phyloP scores from a whole-genome alignment of 2,797 vertebrate species.

The Anguilla anguilla region DNA sequence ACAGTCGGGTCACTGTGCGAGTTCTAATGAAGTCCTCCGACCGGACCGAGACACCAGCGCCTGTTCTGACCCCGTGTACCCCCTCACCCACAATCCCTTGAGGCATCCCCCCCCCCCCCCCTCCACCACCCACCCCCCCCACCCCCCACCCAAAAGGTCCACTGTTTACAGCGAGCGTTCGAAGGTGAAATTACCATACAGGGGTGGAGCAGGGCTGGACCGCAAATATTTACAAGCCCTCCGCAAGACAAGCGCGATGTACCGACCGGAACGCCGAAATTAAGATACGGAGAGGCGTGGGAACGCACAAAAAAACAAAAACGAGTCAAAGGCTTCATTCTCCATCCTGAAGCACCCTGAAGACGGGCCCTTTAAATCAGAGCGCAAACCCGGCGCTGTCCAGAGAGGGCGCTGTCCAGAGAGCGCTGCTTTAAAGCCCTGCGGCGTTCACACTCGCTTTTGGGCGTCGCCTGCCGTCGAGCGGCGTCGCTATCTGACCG shows the following conservation, averaged over 20 bases:
- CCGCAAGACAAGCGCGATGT: neutral
- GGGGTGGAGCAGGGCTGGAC: slow-evolving; percentile 26
- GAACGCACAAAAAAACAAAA: neutral
- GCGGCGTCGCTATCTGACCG: neutral
- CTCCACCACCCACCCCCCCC: slow-evolving; percentile 14
- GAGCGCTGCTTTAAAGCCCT: neutral
- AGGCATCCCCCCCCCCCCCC: neutral
- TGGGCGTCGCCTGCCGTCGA: neutral
- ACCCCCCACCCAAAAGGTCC: neutral
- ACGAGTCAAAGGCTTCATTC: neutral
- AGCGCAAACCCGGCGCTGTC: neutral
- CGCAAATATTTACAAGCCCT: slow-evolving; percentile 35
- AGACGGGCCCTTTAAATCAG: neutral
- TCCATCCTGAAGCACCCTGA: neutral
- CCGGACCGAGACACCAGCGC: neutral
- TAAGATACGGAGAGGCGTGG: neutral
- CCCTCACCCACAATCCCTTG: neutral
- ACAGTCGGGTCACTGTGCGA: slow-evolving; percentile 28
- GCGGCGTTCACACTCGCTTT: neutral
- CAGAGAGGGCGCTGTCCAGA: too few species aligned
- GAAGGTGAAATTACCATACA: slow-evolving; percentile 29
- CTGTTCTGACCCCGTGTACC: neutral
- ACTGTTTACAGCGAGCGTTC: slow-evolving; percentile 40
- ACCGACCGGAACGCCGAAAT: neutral
- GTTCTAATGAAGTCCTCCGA: slow-evolving; percentile 15